These are phyloP conservation scores for Typhlichthys subterraneus DNA, from an alignment of 2,797 vertebrate genomes.

Conservation along the genomic window DNA sequence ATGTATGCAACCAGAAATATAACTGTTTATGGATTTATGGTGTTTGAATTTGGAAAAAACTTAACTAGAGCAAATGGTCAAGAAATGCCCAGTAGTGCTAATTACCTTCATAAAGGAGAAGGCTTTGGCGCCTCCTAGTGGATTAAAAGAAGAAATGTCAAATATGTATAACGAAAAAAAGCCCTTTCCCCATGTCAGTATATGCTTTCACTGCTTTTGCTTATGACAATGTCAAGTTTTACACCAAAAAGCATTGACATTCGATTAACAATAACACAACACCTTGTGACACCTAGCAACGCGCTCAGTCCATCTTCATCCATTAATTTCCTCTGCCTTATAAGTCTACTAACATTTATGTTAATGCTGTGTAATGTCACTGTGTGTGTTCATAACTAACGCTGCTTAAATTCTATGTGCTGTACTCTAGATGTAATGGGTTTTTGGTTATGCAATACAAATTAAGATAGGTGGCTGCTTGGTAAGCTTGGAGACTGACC, in stretches of 20 bases:
- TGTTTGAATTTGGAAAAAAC: too few relatives aligned
- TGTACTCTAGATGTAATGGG: background rate
- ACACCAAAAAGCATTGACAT: too few relatives aligned
- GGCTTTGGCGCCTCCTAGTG: too few relatives aligned
- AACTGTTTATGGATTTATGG: too few relatives aligned
- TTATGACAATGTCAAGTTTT: background rate
- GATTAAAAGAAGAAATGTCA: too few relatives aligned
- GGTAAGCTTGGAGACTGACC: too few relatives aligned
- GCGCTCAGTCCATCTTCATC: background rate
- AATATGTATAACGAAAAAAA: too few relatives aligned
- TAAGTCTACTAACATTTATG: conserved; percentile 18
- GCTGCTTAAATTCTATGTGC: background rate
- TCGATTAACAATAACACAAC: background rate
- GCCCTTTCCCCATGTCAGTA: too few relatives aligned
- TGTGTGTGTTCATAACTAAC: background rate
- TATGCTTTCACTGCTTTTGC: background rate
- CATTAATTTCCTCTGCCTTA: conserved; percentile 18
- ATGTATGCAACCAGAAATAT: too few relatives aligned
- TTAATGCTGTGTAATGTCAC: conserved; percentile 8
- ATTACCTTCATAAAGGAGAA: too few relatives aligned
- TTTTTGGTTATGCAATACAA: background rate
- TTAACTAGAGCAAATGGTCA: too few relatives aligned
- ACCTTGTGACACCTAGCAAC: background rate
- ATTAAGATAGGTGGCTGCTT: background rate
- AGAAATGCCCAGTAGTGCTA: too few relatives aligned